phyloP scores from a whole-genome alignment of 2,888 invertebrate genomes.

The Polydrusus tereticollis region DNA sequence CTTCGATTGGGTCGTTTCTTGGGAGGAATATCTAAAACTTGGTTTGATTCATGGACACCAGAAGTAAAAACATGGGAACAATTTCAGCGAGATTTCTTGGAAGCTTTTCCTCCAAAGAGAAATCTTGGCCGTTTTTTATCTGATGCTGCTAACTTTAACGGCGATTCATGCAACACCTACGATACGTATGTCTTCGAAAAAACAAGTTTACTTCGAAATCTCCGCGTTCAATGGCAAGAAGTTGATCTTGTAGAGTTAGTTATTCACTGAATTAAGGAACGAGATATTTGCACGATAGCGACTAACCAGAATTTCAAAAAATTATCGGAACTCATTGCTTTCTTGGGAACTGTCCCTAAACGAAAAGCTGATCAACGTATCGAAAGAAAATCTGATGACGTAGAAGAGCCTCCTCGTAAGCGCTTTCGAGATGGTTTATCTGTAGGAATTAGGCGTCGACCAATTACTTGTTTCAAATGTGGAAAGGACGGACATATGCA shows the following conservation, averaged over 20 bases:
- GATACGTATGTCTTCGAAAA: slow-evolving; percentile 52
- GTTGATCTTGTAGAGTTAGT: slow-evolving; percentile 51
- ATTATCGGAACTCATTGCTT: slow-evolving; percentile 48
- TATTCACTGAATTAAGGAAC: slow-evolving; percentile 48
- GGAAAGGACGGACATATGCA: too few species aligned
- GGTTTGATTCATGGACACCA: slow-evolving; percentile 50
- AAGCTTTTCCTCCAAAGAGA: slow-evolving; percentile 52
- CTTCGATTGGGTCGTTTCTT: slow-evolving; percentile 48
- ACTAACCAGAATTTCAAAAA: slow-evolving; percentile 40
- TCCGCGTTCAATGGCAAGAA: slow-evolving; percentile 50
- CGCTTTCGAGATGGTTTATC: too few species aligned
- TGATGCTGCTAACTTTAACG: slow-evolving; percentile 49
- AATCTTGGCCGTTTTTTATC: too few species aligned
- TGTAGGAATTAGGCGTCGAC: too few species aligned
- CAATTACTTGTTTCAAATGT: too few species aligned
- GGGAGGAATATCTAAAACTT: too few species aligned
- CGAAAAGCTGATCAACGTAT: too few species aligned
- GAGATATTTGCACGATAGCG: slow-evolving; percentile 42
- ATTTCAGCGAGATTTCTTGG: slow-evolving; percentile 52
- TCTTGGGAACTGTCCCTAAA: slow-evolving; percentile 47
- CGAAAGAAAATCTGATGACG: too few species aligned
- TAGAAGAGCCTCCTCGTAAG: too few species aligned
- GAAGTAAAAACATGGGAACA: slow-evolving; percentile 46
- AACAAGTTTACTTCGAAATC: slow-evolving; percentile 45
- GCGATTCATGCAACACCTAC: slow-evolving; percentile 47